A percentile compares a stretch with the other conserved stretches of the same genome.
These are phyloP conservation scores for Oasisia sp. DNA, from an alignment of 2,888 invertebrate genomes.

Conservation along the genomic window DNA sequence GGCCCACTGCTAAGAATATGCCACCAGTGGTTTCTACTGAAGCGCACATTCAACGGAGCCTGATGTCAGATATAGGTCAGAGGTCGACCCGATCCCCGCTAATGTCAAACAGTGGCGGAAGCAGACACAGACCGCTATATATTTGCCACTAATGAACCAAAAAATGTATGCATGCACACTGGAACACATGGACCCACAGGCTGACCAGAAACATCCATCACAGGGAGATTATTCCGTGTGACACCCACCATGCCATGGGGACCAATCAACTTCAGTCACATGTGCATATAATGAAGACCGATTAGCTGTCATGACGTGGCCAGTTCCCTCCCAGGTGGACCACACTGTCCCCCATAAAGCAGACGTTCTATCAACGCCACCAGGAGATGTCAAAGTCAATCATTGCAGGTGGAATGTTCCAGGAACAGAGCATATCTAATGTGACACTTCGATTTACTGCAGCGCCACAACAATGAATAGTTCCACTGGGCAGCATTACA, in stretches of 20 bases:
- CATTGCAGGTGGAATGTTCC: slow-evolving; percentile 1
- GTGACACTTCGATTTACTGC: background rate
- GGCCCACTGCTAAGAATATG: background rate
- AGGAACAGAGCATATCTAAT: background rate
- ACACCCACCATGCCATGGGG: background rate
- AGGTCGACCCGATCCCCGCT: background rate
- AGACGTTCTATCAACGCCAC: background rate
- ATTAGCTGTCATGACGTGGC: background rate
- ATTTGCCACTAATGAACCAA: background rate
- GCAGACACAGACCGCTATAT: background rate
- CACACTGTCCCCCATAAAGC: background rate
- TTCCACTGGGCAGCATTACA: background rate
- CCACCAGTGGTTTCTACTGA: background rate
- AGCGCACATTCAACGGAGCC: background rate
- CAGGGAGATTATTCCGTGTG: background rate
- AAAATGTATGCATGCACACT: background rate
- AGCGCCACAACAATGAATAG: background rate
- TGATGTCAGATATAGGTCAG: background rate
- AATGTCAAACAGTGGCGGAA: background rate
- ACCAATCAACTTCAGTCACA: background rate
- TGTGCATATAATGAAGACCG: background rate
- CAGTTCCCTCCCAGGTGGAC: background rate
- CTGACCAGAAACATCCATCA: slow-evolving; percentile 9
- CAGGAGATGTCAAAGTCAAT: slow-evolving; percentile 11
- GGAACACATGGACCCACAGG: background rate